These are phyloP conservation scores for Marronus borbonicus DNA, from an alignment of 2,888 invertebrate genomes.

Conservation along the genomic window DNA sequence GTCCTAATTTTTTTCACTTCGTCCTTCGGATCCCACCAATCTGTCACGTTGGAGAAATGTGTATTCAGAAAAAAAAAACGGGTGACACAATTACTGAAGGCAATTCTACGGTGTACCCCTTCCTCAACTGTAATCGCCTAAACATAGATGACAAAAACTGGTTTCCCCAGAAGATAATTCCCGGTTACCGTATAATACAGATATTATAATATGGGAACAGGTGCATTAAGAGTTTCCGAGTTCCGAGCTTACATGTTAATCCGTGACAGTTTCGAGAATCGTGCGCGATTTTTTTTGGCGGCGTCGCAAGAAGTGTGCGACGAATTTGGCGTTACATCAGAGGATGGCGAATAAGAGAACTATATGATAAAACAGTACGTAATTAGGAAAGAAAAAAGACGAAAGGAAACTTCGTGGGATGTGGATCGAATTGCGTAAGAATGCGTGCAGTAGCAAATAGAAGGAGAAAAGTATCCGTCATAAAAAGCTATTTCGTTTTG, in stretches of 20 bases:
- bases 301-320: slow-evolving; percentile 35
- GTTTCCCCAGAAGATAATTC: slow-evolving; percentile 41
- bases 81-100: slow-evolving; percentile 29
- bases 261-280: slow-evolving; percentile 49
- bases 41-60: slow-evolving; percentile 7
- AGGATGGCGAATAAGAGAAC: neutral
- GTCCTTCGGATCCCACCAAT: slow-evolving; percentile 4
- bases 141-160: slow-evolving; percentile 40
- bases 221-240: slow-evolving; percentile 43
- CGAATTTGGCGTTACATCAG: slow-evolving; percentile 18
- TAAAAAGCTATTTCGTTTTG: slow-evolving; percentile 60
- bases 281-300: slow-evolving; percentile 30
- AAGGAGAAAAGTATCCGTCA: slow-evolving; percentile 46
- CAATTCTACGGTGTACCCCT: slow-evolving; percentile 2
- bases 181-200: slow-evolving; percentile 16
- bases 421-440: slow-evolving; percentile 52
- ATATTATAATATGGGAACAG: slow-evolving; percentile 43
- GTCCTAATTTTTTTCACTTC: slow-evolving; percentile 7
- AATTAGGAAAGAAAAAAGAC: slow-evolving; percentile 24
- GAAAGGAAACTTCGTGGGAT: slow-evolving; percentile 39
- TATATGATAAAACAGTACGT: neutral
- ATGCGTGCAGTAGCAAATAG: slow-evolving; percentile 44
- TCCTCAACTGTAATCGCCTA: slow-evolving; percentile 17
- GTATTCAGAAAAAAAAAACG: slow-evolving; percentile 17
- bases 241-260: slow-evolving; percentile 30